Conservation (phyloP, 2,113 vertebrate genomes). For the Sapayoa aenigma region DNA sequence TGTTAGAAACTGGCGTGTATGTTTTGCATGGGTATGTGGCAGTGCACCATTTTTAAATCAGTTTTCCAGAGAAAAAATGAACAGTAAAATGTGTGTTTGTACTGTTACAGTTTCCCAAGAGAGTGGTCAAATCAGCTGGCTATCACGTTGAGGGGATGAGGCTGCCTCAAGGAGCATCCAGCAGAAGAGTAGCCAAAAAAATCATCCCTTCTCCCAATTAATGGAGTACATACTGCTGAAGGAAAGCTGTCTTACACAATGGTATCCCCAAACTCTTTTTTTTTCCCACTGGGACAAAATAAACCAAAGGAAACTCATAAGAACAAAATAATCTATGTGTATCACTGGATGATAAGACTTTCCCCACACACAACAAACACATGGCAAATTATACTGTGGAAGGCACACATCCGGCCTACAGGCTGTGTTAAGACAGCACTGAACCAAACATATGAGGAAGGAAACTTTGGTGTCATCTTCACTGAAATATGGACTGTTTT, state of each 20-base stretch:
- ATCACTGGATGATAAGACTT: background rate
- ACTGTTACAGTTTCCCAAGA: background rate
- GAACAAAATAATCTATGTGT: background rate
- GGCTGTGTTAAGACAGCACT: background rate
- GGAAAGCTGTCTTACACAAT: background rate
- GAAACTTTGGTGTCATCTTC: background rate
- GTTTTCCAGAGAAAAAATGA: background rate
- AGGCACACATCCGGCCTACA: background rate
- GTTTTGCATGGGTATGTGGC: background rate
- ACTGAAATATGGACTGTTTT: background rate
- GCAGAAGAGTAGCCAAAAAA: background rate
- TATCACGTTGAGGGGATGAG: background rate
- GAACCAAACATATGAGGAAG: background rate
- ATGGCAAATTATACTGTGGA: background rate
- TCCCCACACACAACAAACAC: background rate
- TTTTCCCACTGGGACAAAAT: background rate
- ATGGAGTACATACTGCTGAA: background rate
- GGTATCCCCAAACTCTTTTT: background rate
- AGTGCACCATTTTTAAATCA: background rate
- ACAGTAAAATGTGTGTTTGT: background rate
- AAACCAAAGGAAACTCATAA: background rate
- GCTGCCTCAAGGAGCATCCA: background rate
- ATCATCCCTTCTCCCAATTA: background rate
- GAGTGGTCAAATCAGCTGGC: background rate
- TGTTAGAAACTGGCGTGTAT: background rate